Percentiles rank a stretch among this genome's conserved stretches.
These are phyloP conservation scores for Eupithecia exiguata DNA, from an alignment of 2,888 invertebrate species.

Conservation along the genomic window DNA sequence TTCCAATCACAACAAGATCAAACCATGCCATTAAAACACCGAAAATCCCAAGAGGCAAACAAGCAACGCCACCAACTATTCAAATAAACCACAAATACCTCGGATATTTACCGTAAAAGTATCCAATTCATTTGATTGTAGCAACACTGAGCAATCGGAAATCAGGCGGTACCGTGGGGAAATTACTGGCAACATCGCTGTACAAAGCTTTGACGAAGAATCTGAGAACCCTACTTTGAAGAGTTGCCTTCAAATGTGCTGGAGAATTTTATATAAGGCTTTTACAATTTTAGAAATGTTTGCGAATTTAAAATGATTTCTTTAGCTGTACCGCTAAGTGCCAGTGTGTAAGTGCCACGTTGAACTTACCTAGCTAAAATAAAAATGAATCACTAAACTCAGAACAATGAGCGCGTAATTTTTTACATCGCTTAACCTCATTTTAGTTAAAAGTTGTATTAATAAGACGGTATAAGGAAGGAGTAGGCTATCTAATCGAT, in stretches of 20 bases:
- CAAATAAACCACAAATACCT: slow-evolving; percentile 36
- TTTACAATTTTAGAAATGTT: not conserved
- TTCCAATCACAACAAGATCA: not conserved
- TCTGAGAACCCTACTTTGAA: slow-evolving; percentile 33
- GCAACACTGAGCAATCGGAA: slow-evolving; percentile 61
- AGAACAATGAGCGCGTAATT: too few species aligned
- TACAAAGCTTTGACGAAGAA: slow-evolving; percentile 36
- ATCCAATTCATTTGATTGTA: slow-evolving; percentile 65
- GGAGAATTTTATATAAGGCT: slow-evolving; percentile 16
- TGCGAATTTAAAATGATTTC: not conserved
- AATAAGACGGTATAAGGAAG: too few species aligned
- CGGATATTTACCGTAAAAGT: slow-evolving; percentile 55
- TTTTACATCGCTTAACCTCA: too few species aligned
- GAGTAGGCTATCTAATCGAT: not conserved
- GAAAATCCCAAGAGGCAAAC: slow-evolving; percentile 14
- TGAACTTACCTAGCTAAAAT: not conserved
- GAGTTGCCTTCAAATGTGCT: slow-evolving; percentile 16
- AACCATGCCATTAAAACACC: slow-evolving; percentile 11
- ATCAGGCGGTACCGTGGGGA: slow-evolving; percentile 66
- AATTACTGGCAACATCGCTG: slow-evolving; percentile 61
- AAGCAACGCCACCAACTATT: slow-evolving; percentile 35
- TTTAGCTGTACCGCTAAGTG: not conserved
- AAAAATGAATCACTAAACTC: too few species aligned
- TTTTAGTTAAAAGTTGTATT: too few species aligned
- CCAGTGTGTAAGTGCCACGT: not conserved